These are phyloP conservation scores for Ifrita kowaldi DNA, from an alignment of 2,113 vertebrate species.

Conservation along the genomic window DNA sequence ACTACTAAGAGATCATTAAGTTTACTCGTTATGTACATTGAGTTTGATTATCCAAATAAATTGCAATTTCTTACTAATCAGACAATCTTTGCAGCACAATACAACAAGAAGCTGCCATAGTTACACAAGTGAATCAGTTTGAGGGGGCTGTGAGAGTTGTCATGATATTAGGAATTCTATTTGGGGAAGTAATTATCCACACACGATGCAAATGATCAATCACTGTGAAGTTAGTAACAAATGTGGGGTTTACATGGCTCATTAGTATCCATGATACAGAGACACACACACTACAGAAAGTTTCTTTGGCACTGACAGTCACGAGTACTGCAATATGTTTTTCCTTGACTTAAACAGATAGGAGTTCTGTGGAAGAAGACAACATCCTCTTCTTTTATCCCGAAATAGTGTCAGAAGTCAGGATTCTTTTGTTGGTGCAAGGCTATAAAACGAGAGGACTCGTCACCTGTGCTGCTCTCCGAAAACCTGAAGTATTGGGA, in stretches of 20 bases:
- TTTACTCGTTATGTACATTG: not conserved
- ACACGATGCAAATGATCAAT: constrained; percentile 52
- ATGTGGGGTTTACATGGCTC: not conserved
- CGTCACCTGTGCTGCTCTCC: not conserved
- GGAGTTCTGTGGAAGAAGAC: not conserved
- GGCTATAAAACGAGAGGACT: not conserved
- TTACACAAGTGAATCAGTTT: constrained; percentile 54
- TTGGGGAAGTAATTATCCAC: constrained; percentile 57
- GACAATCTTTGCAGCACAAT: constrained; percentile 6
- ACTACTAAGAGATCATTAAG: not conserved
- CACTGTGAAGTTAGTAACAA: constrained; percentile 25
- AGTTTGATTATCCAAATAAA: constrained; percentile 41
- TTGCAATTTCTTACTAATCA: constrained; percentile 35
- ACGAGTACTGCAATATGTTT: not conserved
- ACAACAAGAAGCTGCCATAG: constrained; percentile 39
- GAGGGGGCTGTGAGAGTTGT: constrained; percentile 24
- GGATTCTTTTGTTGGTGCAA: not conserved
- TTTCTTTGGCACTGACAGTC: not conserved
- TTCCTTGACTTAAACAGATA: not conserved
- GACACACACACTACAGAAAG: not conserved
- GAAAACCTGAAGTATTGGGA: not conserved
- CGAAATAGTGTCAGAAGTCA: not conserved
- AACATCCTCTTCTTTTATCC: not conserved
- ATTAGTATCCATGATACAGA: constrained; percentile 33
- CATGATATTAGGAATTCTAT: constrained; percentile 69